A percentile compares a stretch with the other conserved stretches of the same genome.
Evolutionary conservation across 2,113 vertebrate species (phyloP).

Genomic region (Peucedramus taeniatus): DNA sequence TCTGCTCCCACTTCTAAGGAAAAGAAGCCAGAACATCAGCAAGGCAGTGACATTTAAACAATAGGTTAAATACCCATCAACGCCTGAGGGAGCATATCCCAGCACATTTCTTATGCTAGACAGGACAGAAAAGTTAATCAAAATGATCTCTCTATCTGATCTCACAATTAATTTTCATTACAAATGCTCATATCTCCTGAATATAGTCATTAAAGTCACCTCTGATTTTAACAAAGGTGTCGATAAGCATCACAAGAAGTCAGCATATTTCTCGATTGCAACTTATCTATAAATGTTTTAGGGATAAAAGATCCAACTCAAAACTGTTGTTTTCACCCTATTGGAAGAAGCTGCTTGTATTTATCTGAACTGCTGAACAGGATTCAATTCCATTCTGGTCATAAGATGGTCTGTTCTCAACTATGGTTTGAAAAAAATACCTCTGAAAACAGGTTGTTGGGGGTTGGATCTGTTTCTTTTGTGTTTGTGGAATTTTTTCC

Average conservation of each 20-base stretch:
- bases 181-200: background rate
- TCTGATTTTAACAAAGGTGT: background rate
- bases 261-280: background rate
- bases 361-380: background rate
- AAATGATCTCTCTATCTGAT: background rate
- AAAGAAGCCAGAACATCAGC: background rate
- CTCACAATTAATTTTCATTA: background rate
- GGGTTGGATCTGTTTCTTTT: no score
- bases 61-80: background rate
- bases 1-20: background rate
- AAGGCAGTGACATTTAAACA: constrained; percentile 10
- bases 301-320: background rate
- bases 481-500: no score
- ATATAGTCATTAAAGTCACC: background rate
- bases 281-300: background rate
- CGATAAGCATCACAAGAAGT: background rate
- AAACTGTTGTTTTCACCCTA: background rate
- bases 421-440: background rate
- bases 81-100: background rate
- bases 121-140: background rate
- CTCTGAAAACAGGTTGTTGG: background rate
- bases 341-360: background rate
- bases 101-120: background rate
- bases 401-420: background rate
- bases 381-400: background rate